A percentile compares a stretch with the other conserved stretches of the same genome.
phyloP scores from a whole-genome alignment of 2,797 vertebrate species.

The Alcedo quadribrachys region DNA sequence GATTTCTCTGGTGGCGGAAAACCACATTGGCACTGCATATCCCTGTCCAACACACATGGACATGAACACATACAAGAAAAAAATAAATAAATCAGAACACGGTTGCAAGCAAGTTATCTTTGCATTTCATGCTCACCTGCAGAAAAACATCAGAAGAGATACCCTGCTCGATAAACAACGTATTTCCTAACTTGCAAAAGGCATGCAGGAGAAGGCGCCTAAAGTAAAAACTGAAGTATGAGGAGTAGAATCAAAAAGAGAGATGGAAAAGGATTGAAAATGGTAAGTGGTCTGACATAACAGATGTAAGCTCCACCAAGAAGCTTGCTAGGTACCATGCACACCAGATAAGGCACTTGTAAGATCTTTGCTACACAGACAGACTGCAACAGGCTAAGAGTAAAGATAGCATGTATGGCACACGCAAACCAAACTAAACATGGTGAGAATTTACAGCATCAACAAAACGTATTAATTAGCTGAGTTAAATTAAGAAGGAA shows the following conservation, averaged over 20 bases:
- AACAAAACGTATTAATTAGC: background rate
- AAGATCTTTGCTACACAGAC: background rate
- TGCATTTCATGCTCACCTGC: background rate
- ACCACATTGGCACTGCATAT: background rate
- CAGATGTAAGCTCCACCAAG: background rate
- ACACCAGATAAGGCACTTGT: background rate
- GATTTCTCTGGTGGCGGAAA: background rate
- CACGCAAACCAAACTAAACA: background rate
- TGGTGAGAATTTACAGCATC: background rate
- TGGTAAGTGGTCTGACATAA: accelerated
- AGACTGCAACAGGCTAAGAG: background rate
- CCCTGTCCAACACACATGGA: background rate
- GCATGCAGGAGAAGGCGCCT: background rate
- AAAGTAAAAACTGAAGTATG: background rate
- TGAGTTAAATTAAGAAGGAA: background rate
- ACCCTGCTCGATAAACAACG: background rate
- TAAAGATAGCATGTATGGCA: background rate
- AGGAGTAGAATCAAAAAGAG: background rate
- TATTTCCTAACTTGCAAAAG: background rate
- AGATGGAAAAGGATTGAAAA: background rate
- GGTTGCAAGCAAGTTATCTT: background rate
- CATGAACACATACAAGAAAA: background rate
- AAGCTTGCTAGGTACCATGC: accelerated
- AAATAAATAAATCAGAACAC: background rate
- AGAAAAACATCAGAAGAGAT: background rate